These are phyloP conservation scores for Oreochromis aureus DNA, from an alignment of 2,113 vertebrate genomes.

Conservation along the genomic window DNA sequence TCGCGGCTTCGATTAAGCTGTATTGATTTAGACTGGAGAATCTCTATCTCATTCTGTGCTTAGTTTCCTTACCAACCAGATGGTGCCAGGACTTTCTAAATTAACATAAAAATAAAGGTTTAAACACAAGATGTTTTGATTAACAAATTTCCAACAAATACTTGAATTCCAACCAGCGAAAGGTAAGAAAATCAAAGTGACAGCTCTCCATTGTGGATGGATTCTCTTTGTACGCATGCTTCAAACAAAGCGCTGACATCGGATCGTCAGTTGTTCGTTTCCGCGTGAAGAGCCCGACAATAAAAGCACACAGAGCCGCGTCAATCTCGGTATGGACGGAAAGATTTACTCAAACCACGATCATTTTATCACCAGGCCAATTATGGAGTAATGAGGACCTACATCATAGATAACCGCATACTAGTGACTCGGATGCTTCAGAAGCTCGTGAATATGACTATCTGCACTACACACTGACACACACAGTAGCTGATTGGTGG, in stretches of 20 bases:
- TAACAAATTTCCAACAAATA: background rate
- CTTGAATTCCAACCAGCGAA: background rate
- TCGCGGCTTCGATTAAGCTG: background rate
- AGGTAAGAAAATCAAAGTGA: conserved; percentile 9
- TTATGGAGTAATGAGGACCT: conserved; percentile 66
- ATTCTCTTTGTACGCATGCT: background rate
- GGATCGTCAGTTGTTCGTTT: conserved; percentile 7
- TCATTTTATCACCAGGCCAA: conserved; percentile 65
- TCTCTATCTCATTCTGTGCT: background rate
- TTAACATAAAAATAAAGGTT: background rate
- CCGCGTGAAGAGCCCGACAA: background rate
- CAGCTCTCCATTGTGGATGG: background rate
- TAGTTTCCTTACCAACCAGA: background rate
- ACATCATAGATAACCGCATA: conserved; percentile 54
- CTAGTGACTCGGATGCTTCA: conserved; percentile 8
- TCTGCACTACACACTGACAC: background rate
- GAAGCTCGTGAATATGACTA: background rate
- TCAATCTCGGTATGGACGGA: conserved; percentile 18
- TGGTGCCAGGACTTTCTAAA: background rate
- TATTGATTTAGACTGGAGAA: background rate
- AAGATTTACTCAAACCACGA: conserved; percentile 51
- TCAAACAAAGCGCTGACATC: background rate
- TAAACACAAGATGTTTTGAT: conserved; percentile 13
- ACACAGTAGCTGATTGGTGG: conserved; percentile 24
- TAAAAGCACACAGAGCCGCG: background rate